Evolutionary conservation across 1,140 invertebrate genomes (phyloP), one percentile per base, ranked within the genome.

Genomic region (Leptonema lineaticorne): DNA sequence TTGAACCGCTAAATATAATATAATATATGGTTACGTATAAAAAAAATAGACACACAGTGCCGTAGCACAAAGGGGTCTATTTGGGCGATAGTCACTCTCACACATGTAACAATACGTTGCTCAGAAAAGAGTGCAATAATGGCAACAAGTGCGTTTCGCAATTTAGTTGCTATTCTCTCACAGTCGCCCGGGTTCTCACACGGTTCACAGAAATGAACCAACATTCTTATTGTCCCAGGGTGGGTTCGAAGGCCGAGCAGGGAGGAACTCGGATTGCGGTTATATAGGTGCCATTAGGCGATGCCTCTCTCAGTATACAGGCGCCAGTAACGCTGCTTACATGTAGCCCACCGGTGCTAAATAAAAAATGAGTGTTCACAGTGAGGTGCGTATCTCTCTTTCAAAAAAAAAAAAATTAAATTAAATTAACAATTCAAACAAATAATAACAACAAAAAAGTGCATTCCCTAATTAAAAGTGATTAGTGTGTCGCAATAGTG

Each of bases 341-440:
- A 73, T 70, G 68, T 69, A 68, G 71, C 59, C 65, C 71, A 41
- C 45, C 41, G 59, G n/a, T n/a, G n/a, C n/a, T n/a, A n/a, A n/a
- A 26, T 41, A 41, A 22, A 73, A 67, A 66, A 73, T 73, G 71
- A 68, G 62, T 68, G 71, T 57, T 62, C 71, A 70, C 62, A 67
- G 33, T 68, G 68, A 73, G 71, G 71, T 73, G 68, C 65, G 71
- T 73, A 70, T 63, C 6, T 11, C n/a, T n/a, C n/a, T n/a, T n/a
- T n/a, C n/a, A n/a, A n/a, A n/a, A n/a, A n/a, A n/a, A n/a, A n/a
- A n/a, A n/a, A n/a, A n/a, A n/a, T n/a, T n/a, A n/a, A n/a, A n/a
- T n/a, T n/a, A n/a, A n/a, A n/a, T n/a, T n/a, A n/a, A n/a, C n/a
- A n/a, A n/a, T n/a, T n/a, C n/a, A n/a, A n/a, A n/a, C n/a, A n/a